Evolutionary conservation across 1,140 invertebrate species (phyloP).

Genomic region (Hydropsyche tenuis): DNA sequence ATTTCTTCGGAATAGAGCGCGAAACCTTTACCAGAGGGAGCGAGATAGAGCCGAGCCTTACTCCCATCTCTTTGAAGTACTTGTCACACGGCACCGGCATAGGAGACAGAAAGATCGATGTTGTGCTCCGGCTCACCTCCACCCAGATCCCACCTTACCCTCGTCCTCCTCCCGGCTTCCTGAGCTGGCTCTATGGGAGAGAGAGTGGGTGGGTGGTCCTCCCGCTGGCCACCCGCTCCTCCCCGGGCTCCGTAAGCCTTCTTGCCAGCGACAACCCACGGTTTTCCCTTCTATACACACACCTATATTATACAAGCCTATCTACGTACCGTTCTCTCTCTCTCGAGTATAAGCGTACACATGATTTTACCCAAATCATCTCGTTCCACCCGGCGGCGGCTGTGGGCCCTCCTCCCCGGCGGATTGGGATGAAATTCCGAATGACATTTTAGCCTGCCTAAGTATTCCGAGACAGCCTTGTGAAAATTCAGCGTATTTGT

Average conservation of each 20-base stretch:
- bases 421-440: slow-evolving; percentile 41
- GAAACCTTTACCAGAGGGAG: slow-evolving; percentile 13
- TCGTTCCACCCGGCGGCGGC: slow-evolving; percentile 44
- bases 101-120: slow-evolving; percentile 50
- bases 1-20: slow-evolving; percentile 40
- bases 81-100: slow-evolving; percentile 47
- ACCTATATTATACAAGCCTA: no score
- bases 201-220: neutral
- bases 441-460: slow-evolving; percentile 43
- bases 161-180: slow-evolving; percentile 1
- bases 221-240: neutral
- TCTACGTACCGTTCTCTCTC: slow-evolving; percentile 1
- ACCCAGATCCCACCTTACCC: neutral
- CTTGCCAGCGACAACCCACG: slow-evolving; percentile 42
- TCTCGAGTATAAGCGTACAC: slow-evolving; percentile 42
- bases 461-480: slow-evolving; percentile 40
- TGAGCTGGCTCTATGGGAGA: neutral
- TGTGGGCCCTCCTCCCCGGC: slow-evolving; percentile 20
- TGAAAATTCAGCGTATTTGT: slow-evolving; percentile 36
- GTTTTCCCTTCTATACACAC: slow-evolving; percentile 17
- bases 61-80: slow-evolving; percentile 41
- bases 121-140: slow-evolving; percentile 42
- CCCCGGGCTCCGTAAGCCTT: slow-evolving; percentile 21
- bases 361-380: slow-evolving; percentile 50
- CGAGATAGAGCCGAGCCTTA: slow-evolving; percentile 23